Evolutionary conservation across 2,797 vertebrate species (phyloP), one percentile per base, ranked within the genome.

Genomic region (Synaphobranchus kaupii): DNA sequence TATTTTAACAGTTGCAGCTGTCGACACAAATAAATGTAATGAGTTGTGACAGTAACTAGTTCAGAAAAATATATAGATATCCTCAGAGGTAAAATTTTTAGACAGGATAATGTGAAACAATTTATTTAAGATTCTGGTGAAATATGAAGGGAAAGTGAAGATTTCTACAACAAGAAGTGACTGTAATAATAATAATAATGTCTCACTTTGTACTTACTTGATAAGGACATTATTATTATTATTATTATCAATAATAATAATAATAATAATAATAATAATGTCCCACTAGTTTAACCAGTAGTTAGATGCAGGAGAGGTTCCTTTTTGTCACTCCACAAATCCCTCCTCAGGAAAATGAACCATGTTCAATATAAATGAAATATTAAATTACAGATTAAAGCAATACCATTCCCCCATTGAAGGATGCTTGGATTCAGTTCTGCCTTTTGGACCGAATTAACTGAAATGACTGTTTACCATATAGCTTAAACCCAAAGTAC

Each of bases 401-500:
- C 52, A 31, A 50, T 7, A 56, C 28, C 81, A 54, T 17, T 31
- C 13, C 50, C 10, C 48, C 17, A 54, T 54, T 83, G 47, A 83
- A 83, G n/a, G 82, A 34, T 20, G 47, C 52, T 31, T 83, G 48
- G n/a, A 34, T 83, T 56, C 54, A 15, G 7, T 31, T 56, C 50
- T 54, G 50, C 12, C 48, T 56, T 81, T 73, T 48, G 44, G 44
- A 48, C 47, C 47, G 22, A 54, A 83, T 83, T 39, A 12, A 54
- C 5, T 63, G 44, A 84, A 80, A 54, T 15, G 47, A 31, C 84
- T 84, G n/a, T 85, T 58, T 89, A 76, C 76, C 86, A 25, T 84
- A 34, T 84, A 34, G 10, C 84, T 89, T 86, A 3, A 50, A 68
- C 85, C 86, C 85, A 89, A 91, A 89, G 84, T 85, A 85, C 83